A percentile compares a stretch with the other conserved stretches of the same genome.
Evolutionary conservation across 2,113 vertebrate species (phyloP).

Genomic region (Capricornis sumatraensis): DNA sequence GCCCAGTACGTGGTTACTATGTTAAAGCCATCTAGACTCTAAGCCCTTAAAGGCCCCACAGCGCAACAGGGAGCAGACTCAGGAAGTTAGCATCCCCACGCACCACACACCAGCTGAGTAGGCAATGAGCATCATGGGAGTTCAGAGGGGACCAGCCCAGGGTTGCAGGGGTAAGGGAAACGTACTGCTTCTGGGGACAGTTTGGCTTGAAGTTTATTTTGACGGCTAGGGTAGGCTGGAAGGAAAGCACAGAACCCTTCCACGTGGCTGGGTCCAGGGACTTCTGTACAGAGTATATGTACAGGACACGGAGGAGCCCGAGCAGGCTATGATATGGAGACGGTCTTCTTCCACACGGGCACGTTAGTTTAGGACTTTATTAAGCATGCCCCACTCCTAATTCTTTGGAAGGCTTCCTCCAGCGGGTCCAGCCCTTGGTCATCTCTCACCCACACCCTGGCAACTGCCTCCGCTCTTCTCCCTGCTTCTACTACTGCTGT

Average conservation of each 20-base stretch:
- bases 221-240: neutral
- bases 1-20: neutral
- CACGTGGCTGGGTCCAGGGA: neutral
- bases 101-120: accelerated
- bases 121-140: neutral
- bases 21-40: neutral
- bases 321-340: neutral
- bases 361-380: neutral
- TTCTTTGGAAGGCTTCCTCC: neutral
- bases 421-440: neutral
- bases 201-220: neutral
- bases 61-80: neutral
- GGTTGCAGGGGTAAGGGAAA: neutral
- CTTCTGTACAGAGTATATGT: neutral
- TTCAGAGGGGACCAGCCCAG: neutral
- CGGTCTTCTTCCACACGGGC: neutral
- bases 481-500: neutral
- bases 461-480: neutral
- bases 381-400: neutral
- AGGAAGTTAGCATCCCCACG: neutral
- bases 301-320: neutral
- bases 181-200: neutral
- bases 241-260: neutral
- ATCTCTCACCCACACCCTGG: neutral
- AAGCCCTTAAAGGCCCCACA: neutral